Evolutionary conservation across 2,113 vertebrate species (phyloP).

Genomic region (Marcusenius ussheri): DNA sequence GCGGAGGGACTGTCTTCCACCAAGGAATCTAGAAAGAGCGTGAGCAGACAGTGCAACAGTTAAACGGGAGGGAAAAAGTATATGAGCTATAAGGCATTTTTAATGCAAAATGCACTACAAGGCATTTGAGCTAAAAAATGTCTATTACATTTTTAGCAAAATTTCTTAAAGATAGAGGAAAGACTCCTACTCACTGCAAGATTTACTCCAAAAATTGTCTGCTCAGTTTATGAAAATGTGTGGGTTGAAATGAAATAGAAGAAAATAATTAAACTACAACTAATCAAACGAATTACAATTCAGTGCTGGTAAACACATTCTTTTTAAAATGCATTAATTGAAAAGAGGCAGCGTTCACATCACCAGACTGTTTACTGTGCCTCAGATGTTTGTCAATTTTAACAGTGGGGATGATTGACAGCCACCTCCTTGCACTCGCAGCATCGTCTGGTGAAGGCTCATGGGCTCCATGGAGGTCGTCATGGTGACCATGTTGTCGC

Average conservation of each 20-base stretch:
- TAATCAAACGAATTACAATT: background rate
- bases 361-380: background rate
- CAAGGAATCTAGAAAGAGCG: conserved; percentile 32
- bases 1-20: conserved; percentile 46
- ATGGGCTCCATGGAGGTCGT: conserved; percentile 74
- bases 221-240: conserved; percentile 7
- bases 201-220: background rate
- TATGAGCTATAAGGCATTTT: background rate
- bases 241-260: background rate
- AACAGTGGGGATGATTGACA: background rate
- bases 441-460: conserved; percentile 81
- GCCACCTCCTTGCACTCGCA: conserved; percentile 77
- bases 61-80: background rate
- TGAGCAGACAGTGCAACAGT: background rate
- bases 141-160: background rate
- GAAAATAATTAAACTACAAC: background rate
- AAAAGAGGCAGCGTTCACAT: background rate
- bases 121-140: background rate
- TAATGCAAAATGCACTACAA: background rate
- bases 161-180: background rate
- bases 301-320: background rate
- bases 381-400: background rate
- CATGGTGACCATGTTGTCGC: conserved; percentile 75
- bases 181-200: conserved; percentile 7
- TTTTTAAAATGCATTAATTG: background rate